Base-by-base conservation (phyloP, 1,140 invertebrate species). In the Phocides pigmalion region DNA sequence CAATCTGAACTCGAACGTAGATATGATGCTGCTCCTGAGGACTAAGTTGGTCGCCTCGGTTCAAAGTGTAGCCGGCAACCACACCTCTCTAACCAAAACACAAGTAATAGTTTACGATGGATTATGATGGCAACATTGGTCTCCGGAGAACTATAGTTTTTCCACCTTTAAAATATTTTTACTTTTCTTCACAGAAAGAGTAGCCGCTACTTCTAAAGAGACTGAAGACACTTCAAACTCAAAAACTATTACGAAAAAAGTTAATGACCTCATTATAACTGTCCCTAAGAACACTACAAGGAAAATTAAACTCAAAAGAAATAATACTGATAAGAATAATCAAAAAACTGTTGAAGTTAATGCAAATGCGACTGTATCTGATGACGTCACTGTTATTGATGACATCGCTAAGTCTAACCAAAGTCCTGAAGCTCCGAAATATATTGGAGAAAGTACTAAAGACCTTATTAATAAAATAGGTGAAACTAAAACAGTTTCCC, bases 241-340 rank as follows among this genome's bases (percentile, higher is more conserved):
- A 8, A 72, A 71, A 19, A 81, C 71, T 20, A 70, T 85, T 0
- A 89, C 78, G 0, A 88, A 87, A 66, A 71, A 70, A 32, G 68
- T 81, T 4, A 91, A 83, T 12, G 82, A 89, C 56, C 56, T 89
- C 2, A 67, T 87, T 0, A 82, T 89, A 58, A 90, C 81, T 4
- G 82, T 89, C 6, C 82, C 12, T 72, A 83, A 28, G 17, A 84
- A 79, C 20, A 64, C 73, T 6, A 75, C 81, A 0, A 72, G 82
- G 56, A 91, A 88, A 70, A 91, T 92, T n/a, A 90, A 86, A 81
- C 68, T 92, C 0, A 92, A 90, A n/a, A 68, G 90, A 50, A 84
- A 72, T n/a, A 90, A 84, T 70, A 20, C 62, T 9, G 54, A 56
- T 3, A 62, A 70, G 0, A 74, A 51, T 5, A 62, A 76, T 4